Evolutionary conservation across 2,888 invertebrate species (phyloP).

Genomic region (Idaea straminata): DNA sequence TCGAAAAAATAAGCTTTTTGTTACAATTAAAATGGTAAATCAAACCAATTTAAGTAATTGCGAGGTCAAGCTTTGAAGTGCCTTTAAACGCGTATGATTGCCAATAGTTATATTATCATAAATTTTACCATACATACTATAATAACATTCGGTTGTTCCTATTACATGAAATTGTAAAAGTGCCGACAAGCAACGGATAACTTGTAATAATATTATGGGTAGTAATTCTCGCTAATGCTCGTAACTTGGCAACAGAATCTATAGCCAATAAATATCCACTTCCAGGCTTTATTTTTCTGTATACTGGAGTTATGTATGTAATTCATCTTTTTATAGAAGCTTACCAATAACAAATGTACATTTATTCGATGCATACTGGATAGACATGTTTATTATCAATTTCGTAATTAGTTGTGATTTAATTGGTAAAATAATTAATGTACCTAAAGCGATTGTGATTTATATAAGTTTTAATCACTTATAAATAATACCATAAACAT

Average conservation of each 20-base stretch:
- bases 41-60: conserved; percentile 80
- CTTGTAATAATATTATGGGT: background rate
- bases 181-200: background rate
- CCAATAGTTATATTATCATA: conserved; percentile 41
- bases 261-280: conserved; percentile 24
- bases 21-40: conserved; percentile 80
- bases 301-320: conserved; percentile 22
- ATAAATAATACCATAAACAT: no score
- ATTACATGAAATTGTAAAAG: conserved; percentile 9
- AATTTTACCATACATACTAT: background rate
- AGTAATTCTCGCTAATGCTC: conserved; percentile 13
- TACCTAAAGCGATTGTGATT: background rate
- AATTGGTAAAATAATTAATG: background rate
- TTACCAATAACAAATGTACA: conserved; percentile 17
- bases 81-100: conserved; percentile 64
- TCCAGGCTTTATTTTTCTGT: conserved; percentile 19
- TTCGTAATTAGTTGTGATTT: background rate
- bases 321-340: conserved; percentile 24
- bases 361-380: conserved; percentile 16
- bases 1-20: conserved; percentile 79
- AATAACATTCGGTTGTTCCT: background rate
- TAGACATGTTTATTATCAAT: conserved; percentile 6
- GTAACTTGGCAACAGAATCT: conserved; percentile 13
- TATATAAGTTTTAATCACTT: no score
- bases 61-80: conserved; percentile 75